Base-by-base conservation (phyloP, 2,888 invertebrate genomes). In the Drosophila neotestacea region DNA sequence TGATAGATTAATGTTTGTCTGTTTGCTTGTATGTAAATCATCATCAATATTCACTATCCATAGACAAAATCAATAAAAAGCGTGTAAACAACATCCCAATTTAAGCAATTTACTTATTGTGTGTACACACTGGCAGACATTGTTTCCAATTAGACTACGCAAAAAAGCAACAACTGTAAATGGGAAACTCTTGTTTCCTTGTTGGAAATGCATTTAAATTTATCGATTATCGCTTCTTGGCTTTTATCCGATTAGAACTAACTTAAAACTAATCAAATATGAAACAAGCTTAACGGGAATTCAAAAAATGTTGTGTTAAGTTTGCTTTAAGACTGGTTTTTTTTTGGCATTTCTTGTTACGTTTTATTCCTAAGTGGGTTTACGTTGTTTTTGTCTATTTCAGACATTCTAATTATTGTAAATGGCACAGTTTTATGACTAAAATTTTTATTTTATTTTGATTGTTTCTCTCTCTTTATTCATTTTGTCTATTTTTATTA, bases 31-130 rank as follows among this genome's bases (percentile, higher is more conserved):
- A 34, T 32, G 42, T 72, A 59, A 68, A 65, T 59, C 63, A 68
- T 68, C 62, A 65, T 67, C 59, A 70, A 38, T 55, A 67, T 48
- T 30, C 39, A 47, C 42, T 16, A 28, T 48, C 22, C 51, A 61
- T 62, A 69, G 67, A 64, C 66, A 60, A 78, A 83, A 88, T 88
- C 83, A 88, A 83, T 83, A 82, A 66, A 78, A 65, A 52, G 48
- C 71, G 48, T 55, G 47, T 63, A 55, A 41, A 59, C 66, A 77
- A 72, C 60, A 76, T 48, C 28, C 56, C 73, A 76, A 72, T 77
- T 77, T 63, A 68, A 41, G 47, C 63, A 68, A 79, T 66, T 75
- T 62, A 46, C 28, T 52, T 64, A 61, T 64, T 42, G 74, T 65
- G 47, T 73, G 61, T 41, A 56, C 52, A 56, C 67, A 77, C 63